Conservation (phyloP, 2,113 vertebrate genomes). For the Myxocyprinus asiaticus region DNA sequence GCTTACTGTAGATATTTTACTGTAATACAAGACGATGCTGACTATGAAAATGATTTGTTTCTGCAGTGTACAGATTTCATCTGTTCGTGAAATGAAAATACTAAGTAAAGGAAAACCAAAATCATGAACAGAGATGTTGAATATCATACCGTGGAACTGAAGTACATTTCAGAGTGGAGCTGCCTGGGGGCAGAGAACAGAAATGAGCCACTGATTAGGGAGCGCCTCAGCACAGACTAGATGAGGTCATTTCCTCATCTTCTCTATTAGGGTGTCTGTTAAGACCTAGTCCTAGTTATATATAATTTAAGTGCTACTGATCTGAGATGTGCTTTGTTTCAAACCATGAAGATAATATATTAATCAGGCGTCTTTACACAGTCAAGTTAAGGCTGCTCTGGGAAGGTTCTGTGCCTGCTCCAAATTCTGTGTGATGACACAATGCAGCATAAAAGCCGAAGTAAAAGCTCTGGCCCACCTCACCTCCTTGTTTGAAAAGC, state of each 20-base stretch:
- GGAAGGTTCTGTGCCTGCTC: no score
- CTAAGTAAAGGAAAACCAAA: background rate
- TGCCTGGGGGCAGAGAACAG: slow-evolving; percentile 37
- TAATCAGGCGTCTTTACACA: no score
- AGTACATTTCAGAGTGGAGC: slow-evolving; percentile 3
- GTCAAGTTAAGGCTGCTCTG: no score
- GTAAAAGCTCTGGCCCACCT: no score
- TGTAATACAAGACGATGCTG: no score
- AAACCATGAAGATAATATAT: no score
- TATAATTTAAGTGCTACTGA: background rate
- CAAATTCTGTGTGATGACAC: no score
- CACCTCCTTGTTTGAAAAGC: no score
- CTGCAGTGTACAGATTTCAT: background rate
- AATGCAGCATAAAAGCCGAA: no score
- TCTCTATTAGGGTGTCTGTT: slow-evolving; percentile 30
- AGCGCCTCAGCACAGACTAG: slow-evolving; percentile 23
- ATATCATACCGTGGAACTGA: slow-evolving; percentile 19
- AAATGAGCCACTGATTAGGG: slow-evolving; percentile 40
- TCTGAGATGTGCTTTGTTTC: slow-evolving; percentile 4
- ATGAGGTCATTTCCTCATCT: slow-evolving; percentile 55
- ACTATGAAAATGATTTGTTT: no score
- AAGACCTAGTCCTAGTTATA: background rate
- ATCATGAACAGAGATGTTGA: slow-evolving; percentile 7
- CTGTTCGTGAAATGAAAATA: background rate
- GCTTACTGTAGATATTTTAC: no score